These are phyloP conservation scores for Danio rerio DNA, from an alignment of 2,113 vertebrate species.

Conservation along the genomic window GRCz12tu NC_133198.1:20107001-20107500, in stretches of 20 bases:
- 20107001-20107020: conserved; percentile 34
- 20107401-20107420: no score
- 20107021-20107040: background rate
- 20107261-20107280: conserved; percentile 65
- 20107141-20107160: conserved; percentile 4
- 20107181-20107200: conserved; percentile 35
- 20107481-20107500: no score
- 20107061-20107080: background rate
- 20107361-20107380: no score
- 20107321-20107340: no score
- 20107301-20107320: background rate
- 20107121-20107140: background rate
- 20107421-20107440: no score
- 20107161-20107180: conserved; percentile 2
- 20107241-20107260: conserved; percentile 9
- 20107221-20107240: background rate
- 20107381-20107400: no score
- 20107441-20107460: no score
- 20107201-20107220: conserved; percentile 36
- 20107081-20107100: conserved; percentile 5
- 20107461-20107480: no score
- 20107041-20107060: conserved; percentile 5
- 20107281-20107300: background rate
- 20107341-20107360: no score
- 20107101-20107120: background rate